Evolutionary conservation across 2,113 vertebrate genomes (phyloP), one percentile per base, ranked within the genome.

Genomic region (Scalopus aquaticus): DNA sequence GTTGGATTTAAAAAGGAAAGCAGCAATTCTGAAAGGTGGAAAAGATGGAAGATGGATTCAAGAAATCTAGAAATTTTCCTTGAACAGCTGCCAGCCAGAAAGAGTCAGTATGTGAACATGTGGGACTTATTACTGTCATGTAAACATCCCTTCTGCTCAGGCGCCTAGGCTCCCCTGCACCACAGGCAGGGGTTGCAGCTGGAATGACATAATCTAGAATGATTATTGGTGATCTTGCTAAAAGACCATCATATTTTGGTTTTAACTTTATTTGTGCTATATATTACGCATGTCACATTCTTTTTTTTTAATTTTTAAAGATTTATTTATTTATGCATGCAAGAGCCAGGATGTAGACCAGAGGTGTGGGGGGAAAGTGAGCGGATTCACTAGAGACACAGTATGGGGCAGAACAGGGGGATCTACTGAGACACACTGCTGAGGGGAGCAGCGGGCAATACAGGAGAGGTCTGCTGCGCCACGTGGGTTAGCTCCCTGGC

Each of bases 91-190:
- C 6, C 20, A 56, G 17, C 8, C 67, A 72, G 44, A 42, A 74
- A 85, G 20, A 69, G 6, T 1, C 1, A 32, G 0, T 62, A 12
- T 54, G n/a, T 15, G 8, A 13, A 70, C 78, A 54, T 24, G 24
- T n/a, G 37, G 19, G 19, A 3, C 4, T 73, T 35, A 30, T 9
- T 74, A 28, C 5, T 56, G 0, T 5, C 5, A 3, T 32, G 3
- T n/a, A 32, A 76, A 32, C 12, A 10, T 11, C 10, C 15, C 3
- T 7, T 9, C n/a, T 13, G 26, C 8, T 26, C 1, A 0, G 5
- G 22, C 5, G 9, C 12, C 7, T 0, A 54, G 28, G 30, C 7
- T 32, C 3, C 0, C 0, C 2, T 16, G 20, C 0, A 20, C 15
- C 35, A 30, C 0, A 28, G 44, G 1, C 19, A 51, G 30, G 77